phyloP scores from a whole-genome alignment of 2,113 vertebrate species.

The Microcebus ravelobensis region DNA sequence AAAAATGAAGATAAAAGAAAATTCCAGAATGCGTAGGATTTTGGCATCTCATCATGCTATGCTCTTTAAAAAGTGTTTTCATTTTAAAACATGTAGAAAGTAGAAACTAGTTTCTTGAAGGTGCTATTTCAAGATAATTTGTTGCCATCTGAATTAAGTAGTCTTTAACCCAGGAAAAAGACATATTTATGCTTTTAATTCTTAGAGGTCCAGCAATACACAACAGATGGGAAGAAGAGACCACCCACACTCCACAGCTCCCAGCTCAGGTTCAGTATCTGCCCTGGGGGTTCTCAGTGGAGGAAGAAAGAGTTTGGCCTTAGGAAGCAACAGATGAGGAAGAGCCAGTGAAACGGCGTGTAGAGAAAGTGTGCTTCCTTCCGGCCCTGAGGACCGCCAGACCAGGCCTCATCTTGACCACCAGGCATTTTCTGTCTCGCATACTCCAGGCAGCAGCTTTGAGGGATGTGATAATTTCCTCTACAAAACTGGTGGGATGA shows the following conservation, averaged over 20 bases:
- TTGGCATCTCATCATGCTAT: background rate
- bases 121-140: background rate
- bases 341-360: background rate
- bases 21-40: background rate
- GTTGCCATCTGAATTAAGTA: background rate
- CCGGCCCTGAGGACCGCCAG: background rate
- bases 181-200: background rate
- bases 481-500: background rate
- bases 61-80: constrained; percentile 41
- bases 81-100: background rate
- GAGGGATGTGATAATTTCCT: background rate
- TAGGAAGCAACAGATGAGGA: background rate
- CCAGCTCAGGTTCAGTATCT: too few relatives aligned
- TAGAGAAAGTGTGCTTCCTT: too few relatives aligned
- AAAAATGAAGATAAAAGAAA: constrained; percentile 28
- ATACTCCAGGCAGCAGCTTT: background rate
- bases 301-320: background rate
- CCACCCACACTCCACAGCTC: background rate
- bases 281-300: too few relatives aligned
- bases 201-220: background rate
- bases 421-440: background rate
- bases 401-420: background rate
- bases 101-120: background rate
- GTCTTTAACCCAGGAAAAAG: constrained; percentile 12
- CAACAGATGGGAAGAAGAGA: background rate